Evolutionary conservation across 2,888 invertebrate species (phyloP), one percentile per base, ranked within the genome.

Genomic region (Pseudeuparius sepicola): DNA sequence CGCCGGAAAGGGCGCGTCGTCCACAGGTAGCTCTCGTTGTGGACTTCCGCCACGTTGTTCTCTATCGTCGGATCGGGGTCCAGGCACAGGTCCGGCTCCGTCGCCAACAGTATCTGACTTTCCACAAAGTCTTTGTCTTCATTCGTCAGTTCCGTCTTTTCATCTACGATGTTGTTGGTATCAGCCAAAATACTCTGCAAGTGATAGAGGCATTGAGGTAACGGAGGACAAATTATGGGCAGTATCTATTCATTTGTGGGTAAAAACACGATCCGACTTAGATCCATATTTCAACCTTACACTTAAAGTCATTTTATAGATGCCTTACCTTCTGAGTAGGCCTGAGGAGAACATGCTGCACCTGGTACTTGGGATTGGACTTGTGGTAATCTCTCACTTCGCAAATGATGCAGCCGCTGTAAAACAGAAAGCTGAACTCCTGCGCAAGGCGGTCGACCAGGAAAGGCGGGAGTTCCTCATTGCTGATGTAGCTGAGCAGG

Each of bases 331-430:
- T 85, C 58, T 83, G 81, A 43, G 86, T 84, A 52, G 89, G 90
- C 64, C 78, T 79, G 51, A 92, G 72, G 52, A 92, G 68, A 48
- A 89, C 86, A 72, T 88, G 84, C 65, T 84, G 82, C 50, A 81
- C 78, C 67, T 85, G 84, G 68, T 80, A 83, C 61, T 75, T 78
- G 50, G 80, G 79, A 66, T 79, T 82, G 48, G 78, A 76, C 65
- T 81, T 83, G 56, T 90, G 73, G 60, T 84, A 87, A 64, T 93
- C 90, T 54, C 89, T 73, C 52, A 93, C 75, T 70, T 92, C 87
- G 50, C 84, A 86, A 57, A 92, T 83, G 44, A 93, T 81, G 66
- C 90, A 89, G 42, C 92, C 92, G 49, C 80, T 85, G 62, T 92
- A 89, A 66, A 89, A 86, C 40, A 93, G 70, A 62, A 84, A 82